phyloP scores from a whole-genome alignment of 2,797 vertebrate genomes.

The Chaunax sp. region DNA sequence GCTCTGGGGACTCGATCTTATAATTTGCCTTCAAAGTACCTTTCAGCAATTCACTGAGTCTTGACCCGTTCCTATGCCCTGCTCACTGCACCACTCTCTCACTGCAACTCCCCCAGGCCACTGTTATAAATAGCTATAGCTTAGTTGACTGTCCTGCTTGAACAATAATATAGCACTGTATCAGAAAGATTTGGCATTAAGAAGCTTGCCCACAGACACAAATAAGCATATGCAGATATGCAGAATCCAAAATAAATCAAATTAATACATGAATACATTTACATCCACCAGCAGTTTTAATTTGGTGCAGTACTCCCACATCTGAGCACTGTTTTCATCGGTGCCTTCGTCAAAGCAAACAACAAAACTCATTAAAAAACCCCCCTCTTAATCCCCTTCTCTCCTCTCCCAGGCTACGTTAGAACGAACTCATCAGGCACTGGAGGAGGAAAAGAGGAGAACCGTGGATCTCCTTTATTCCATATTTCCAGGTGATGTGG shows the following conservation, averaged over 20 bases:
- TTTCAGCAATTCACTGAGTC: constrained; percentile 50
- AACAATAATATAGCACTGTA: constrained; percentile 37
- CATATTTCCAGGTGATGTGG: constrained; percentile 97
- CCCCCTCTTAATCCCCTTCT: constrained; percentile 13
- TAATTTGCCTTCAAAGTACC: constrained; percentile 62
- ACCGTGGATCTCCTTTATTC: constrained; percentile 98
- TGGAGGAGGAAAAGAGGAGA: constrained; percentile 97
- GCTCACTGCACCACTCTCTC: constrained; percentile 47
- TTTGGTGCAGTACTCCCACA: constrained; percentile 52
- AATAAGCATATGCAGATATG: constrained; percentile 39
- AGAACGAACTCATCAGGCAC: constrained; percentile 94
- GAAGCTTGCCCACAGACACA: constrained; percentile 37
- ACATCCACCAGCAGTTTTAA: constrained; percentile 40
- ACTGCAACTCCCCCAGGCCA: constrained; percentile 46
- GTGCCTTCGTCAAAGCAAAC: constrained; percentile 36
- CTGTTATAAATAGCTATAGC: constrained; percentile 62
- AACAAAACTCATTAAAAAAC: constrained; percentile 22
- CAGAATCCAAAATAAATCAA: constrained; percentile 41
- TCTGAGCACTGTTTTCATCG: constrained; percentile 28
- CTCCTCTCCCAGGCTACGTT: constrained; percentile 85
- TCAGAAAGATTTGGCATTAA: constrained; percentile 35
- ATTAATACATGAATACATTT: constrained; percentile 33
- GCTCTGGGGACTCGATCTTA: constrained; percentile 47
- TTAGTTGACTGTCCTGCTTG: constrained; percentile 37
- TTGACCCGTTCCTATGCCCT: constrained; percentile 56